phyloP scores from a whole-genome alignment of 2,113 vertebrate genomes.

The Proteles cristata region DNA sequence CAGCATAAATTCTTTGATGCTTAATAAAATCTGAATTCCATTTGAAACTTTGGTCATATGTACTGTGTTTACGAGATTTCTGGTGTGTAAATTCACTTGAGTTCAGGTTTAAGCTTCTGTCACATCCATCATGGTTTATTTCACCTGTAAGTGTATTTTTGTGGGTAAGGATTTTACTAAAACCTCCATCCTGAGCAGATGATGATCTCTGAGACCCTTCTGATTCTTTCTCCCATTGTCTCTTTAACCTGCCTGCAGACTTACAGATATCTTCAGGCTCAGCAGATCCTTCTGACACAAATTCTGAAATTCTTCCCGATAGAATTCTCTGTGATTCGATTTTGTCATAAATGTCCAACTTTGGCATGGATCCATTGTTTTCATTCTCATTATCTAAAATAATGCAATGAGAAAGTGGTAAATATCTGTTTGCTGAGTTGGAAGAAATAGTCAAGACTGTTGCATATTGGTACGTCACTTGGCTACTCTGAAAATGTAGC shows the following conservation, averaged over 20 bases:
- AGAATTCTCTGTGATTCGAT: neutral
- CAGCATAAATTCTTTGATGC: constrained; percentile 78
- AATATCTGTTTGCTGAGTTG: neutral
- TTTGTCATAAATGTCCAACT: constrained; percentile 38
- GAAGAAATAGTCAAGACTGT: neutral
- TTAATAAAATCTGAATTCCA: constrained; percentile 80
- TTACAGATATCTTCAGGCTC: neutral
- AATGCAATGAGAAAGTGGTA: neutral
- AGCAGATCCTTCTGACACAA: neutral
- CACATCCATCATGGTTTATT: neutral
- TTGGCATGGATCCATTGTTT: neutral
- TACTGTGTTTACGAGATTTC: neutral
- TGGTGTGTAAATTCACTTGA: neutral
- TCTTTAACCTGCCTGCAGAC: neutral
- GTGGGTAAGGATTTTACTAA: constrained; percentile 60
- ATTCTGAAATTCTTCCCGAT: constrained; percentile 12
- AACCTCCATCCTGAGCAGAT: constrained; percentile 8
- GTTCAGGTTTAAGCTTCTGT: constrained; percentile 28
- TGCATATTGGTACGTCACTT: neutral
- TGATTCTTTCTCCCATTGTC: neutral
- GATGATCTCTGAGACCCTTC: neutral
- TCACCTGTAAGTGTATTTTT: constrained; percentile 37
- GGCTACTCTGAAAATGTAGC: neutral
- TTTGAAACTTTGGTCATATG: constrained; percentile 68
- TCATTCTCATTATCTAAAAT: constrained; percentile 43